A percentile compares a stretch with the other conserved stretches of the same genome.
phyloP scores from a whole-genome alignment of 64 coral and sea anemone species.

The Montipora cactus region DNA sequence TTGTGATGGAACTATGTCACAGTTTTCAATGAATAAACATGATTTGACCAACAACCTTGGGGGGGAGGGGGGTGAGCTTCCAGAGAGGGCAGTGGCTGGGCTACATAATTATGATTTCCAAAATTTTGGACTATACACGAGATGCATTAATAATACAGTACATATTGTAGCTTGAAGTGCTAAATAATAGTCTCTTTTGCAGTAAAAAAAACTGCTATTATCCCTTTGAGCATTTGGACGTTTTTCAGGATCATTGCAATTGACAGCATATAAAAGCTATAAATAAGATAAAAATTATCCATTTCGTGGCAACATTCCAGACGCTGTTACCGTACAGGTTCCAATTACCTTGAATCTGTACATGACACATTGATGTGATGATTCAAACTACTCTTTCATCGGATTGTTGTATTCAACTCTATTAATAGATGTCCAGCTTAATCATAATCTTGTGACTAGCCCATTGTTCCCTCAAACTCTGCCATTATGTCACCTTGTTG shows the following conservation, averaged over 20 bases:
- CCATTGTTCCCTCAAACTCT: constrained; percentile 80
- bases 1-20: too few species aligned
- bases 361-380: neutral
- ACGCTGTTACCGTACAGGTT: neutral
- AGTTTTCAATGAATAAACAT: too few species aligned
- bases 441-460: neutral
- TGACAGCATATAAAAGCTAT: constrained; percentile 69
- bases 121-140: neutral
- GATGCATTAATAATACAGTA: neutral
- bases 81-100: too few species aligned
- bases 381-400: neutral
- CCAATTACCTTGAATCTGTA: neutral
- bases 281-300: constrained; percentile 69
- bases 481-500: constrained; percentile 97
- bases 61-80: too few species aligned
- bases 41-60: too few species aligned
- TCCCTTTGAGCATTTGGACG: neutral
- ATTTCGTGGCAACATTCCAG: neutral
- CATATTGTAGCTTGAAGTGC: neutral
- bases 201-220: neutral
- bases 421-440: neutral
- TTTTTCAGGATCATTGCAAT: constrained; percentile 16
- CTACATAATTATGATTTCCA: neutral
- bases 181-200: neutral
- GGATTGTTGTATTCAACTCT: neutral